Conservation (phyloP, 2,113 vertebrate species). For the Mystacornis crossleyi region DNA sequence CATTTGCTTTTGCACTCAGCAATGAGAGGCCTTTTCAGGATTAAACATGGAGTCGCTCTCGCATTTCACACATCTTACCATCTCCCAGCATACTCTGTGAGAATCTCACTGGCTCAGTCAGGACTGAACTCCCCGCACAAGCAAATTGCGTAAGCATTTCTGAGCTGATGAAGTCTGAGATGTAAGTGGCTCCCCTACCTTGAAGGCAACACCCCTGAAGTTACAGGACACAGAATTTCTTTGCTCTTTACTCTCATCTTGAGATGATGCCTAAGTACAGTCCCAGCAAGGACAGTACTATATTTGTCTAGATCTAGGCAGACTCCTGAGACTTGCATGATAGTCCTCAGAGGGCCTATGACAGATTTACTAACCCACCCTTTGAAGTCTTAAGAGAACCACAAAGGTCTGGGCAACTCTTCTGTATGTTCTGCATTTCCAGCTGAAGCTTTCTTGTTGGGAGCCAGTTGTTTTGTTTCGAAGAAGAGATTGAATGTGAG, state of each 20-base stretch:
- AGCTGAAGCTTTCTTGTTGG: background rate
- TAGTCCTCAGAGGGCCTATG: background rate
- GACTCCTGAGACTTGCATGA: background rate
- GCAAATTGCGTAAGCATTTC: background rate
- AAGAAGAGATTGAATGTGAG: background rate
- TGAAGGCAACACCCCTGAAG: background rate
- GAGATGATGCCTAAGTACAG: background rate
- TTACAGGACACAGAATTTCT: background rate
- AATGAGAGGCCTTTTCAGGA: background rate
- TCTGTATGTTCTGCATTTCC: background rate
- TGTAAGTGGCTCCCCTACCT: background rate
- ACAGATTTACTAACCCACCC: background rate
- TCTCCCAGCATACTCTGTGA: background rate
- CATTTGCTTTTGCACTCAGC: background rate
- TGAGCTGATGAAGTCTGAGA: background rate
- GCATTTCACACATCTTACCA: background rate
- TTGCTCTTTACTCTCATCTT: background rate
- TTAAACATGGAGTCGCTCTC: background rate
- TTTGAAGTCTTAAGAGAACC: background rate
- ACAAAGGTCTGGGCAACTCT: background rate
- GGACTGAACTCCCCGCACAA: background rate
- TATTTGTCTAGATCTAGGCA: background rate
- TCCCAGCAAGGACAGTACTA: background rate
- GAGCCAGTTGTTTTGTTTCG: background rate
- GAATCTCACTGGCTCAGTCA: background rate